Evolutionary conservation across 2,797 vertebrate genomes (phyloP).

Genomic region (Sparus aurata): DNA sequence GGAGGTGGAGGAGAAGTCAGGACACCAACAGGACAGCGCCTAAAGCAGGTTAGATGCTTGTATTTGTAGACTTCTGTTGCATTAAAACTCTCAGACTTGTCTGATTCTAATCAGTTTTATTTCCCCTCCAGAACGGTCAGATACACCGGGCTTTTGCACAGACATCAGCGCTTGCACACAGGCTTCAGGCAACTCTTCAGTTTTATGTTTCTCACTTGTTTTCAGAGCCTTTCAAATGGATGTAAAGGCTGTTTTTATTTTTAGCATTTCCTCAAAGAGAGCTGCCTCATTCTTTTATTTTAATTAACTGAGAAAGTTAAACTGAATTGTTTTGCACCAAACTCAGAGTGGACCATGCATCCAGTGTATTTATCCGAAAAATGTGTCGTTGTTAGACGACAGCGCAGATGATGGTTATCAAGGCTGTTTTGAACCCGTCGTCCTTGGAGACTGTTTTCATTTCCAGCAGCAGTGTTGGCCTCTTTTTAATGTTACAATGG

Average conservation of each 20-base stretch:
- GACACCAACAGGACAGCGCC: conserved; percentile 70
- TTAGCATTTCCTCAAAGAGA: conserved; percentile 30
- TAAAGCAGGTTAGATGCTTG: conserved; percentile 63
- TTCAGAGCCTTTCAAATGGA: conserved; percentile 59
- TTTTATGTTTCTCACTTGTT: conserved; percentile 54
- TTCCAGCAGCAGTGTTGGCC: conserved; percentile 25
- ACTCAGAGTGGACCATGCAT: neutral
- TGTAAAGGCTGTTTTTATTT: conserved; percentile 34
- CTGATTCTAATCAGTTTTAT: neutral
- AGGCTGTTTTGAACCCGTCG: conserved; percentile 42
- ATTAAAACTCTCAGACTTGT: conserved; percentile 11
- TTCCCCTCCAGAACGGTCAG: conserved; percentile 59
- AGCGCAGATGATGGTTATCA: conserved; percentile 7
- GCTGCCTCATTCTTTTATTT: conserved; percentile 44
- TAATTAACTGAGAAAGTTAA: conserved; percentile 18
- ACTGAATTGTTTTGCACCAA: conserved; percentile 74
- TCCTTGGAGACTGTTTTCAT: conserved; percentile 10
- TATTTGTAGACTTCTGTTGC: neutral
- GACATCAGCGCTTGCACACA: conserved; percentile 73
- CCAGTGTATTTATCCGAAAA: neutral
- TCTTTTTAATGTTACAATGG: conserved; percentile 34
- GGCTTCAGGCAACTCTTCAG: conserved; percentile 69
- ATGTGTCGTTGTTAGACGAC: neutral
- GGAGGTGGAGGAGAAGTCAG: conserved; percentile 71
- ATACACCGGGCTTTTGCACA: conserved; percentile 75